Conservation (phyloP, 1,140 invertebrate species). For the Rhyacophila brunnea region DNA sequence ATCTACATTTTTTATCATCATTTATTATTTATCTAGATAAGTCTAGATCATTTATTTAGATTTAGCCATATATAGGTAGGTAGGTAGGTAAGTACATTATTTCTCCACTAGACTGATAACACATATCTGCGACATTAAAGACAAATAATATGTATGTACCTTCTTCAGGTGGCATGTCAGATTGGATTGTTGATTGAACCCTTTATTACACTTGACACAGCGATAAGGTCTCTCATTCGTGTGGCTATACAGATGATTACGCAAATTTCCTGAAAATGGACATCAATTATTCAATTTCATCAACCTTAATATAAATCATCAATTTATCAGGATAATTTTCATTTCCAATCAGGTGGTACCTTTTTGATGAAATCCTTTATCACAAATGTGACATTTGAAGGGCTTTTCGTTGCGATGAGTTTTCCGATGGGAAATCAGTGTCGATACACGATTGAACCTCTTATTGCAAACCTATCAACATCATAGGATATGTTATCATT, state of each 20-base stretch:
- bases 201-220: slow-evolving; percentile 73
- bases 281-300: background rate
- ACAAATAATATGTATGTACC: no score
- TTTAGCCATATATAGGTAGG: no score
- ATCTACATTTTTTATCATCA: no score
- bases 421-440: slow-evolving; percentile 73
- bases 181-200: slow-evolving; percentile 84
- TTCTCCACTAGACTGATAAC: no score
- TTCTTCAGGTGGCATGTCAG: slow-evolving; percentile 74
- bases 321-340: background rate
- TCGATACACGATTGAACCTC: slow-evolving; percentile 74
- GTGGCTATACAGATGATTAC: slow-evolving; percentile 73
- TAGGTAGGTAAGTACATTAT: no score
- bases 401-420: slow-evolving; percentile 72
- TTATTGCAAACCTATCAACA: slow-evolving; percentile 60
- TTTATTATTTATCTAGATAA: no score
- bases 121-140: no score
- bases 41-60: no score
- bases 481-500: no score
- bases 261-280: slow-evolving; percentile 60
- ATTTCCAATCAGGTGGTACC: slow-evolving; percentile 49
- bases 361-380: slow-evolving; percentile 77
- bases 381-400: slow-evolving; percentile 69
- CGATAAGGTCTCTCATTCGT: slow-evolving; percentile 80
- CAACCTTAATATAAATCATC: background rate